These are phyloP conservation scores for Pocillopora damicornis DNA, from an alignment of 64 coral and sea anemone species.

Conservation along the genomic window DNA sequence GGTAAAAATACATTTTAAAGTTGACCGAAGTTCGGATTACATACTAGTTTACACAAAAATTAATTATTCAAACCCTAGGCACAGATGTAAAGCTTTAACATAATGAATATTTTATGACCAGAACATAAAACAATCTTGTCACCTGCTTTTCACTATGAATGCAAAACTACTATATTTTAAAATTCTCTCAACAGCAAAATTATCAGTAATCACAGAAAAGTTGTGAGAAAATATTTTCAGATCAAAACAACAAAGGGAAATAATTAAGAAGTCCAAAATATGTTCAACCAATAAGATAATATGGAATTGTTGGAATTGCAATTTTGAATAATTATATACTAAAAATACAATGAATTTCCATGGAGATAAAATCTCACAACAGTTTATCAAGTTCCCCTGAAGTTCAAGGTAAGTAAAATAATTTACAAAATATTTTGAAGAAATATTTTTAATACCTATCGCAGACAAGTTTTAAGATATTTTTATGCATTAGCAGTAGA, in stretches of 20 bases:
- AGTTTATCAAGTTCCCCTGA: background rate
- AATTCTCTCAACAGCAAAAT: background rate
- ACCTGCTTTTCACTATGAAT: background rate
- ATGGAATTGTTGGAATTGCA: background rate
- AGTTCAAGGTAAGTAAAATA: background rate
- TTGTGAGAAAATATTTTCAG: background rate
- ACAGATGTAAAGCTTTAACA: background rate
- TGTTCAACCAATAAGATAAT: background rate
- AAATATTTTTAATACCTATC: background rate
- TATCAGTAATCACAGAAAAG: background rate
- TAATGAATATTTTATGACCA: constrained; percentile 16
- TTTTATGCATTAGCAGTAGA: no score
- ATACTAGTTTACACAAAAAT: background rate
- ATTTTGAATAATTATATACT: background rate
- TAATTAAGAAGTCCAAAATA: background rate
- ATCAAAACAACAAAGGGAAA: background rate
- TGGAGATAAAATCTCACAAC: constrained; percentile 1
- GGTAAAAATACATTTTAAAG: background rate
- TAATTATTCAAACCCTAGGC: background rate
- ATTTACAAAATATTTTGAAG: background rate
- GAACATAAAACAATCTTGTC: background rate
- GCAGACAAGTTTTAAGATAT: no score
- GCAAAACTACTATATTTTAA: background rate
- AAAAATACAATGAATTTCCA: constrained; percentile 17
- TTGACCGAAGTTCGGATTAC: background rate